phyloP scores from a whole-genome alignment of 2,113 vertebrate species.

The Nerophis lumbriciformis region DNA sequence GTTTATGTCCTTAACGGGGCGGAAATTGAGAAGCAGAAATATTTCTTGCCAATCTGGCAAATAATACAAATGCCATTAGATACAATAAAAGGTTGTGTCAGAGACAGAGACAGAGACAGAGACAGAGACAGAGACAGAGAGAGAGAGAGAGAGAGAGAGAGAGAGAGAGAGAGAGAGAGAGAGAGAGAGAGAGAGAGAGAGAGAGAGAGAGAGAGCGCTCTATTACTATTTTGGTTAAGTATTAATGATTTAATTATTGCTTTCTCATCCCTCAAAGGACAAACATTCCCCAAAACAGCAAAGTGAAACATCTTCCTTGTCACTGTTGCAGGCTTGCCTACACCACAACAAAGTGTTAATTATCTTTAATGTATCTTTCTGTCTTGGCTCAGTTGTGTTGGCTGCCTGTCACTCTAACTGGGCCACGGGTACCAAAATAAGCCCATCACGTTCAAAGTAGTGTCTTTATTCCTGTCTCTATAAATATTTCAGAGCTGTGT shows the following conservation, averaged over 20 bases:
- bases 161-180: constrained; percentile 23
- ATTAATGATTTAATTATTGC: constrained; percentile 54
- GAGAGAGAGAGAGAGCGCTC: constrained; percentile 19
- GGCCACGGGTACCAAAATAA: constrained; percentile 12
- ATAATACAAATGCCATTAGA: constrained; percentile 58
- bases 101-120: constrained; percentile 20
- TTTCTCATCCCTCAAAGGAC: constrained; percentile 49
- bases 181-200: constrained; percentile 22
- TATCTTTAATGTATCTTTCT: not conserved
- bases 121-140: constrained; percentile 20
- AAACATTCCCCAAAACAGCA: constrained; percentile 23
- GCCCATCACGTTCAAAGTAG: not conserved
- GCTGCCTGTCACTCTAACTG: not conserved
- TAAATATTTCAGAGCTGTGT: not conserved
- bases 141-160: constrained; percentile 23
- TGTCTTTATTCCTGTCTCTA: constrained; percentile 1
- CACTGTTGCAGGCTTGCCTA: not conserved
- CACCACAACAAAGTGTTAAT: constrained; percentile 6
- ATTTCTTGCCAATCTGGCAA: constrained; percentile 57
- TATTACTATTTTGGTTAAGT: constrained; percentile 55
- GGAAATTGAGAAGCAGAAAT: constrained; percentile 43
- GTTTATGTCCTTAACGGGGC: constrained; percentile 54
- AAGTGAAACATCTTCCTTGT: constrained; percentile 20
- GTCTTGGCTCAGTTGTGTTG: not conserved
- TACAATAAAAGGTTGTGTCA: constrained; percentile 44